Conservation (phyloP, 2,113 vertebrate species). For the Dolichotis patagonum region DNA sequence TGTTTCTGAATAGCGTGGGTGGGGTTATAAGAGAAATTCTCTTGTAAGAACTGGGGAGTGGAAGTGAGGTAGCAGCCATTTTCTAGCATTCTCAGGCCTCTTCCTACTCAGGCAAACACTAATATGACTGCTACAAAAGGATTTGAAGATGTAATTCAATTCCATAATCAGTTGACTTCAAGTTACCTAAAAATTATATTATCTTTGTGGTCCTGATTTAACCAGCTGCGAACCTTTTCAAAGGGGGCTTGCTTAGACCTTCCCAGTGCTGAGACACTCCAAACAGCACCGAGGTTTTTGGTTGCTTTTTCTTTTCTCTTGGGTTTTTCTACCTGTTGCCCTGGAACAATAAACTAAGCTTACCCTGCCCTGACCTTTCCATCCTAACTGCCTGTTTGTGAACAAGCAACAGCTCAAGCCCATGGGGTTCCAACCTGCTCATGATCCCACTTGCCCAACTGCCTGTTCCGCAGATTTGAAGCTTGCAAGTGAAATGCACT, state of each 20-base stretch:
- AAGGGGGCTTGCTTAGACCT: background rate
- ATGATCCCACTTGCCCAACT: background rate
- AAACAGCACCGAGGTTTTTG: background rate
- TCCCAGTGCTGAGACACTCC: background rate
- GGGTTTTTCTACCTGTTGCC: background rate
- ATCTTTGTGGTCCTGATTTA: background rate
- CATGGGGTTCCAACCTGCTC: background rate
- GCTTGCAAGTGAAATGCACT: background rate
- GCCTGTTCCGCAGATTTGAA: background rate
- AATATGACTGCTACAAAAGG: background rate
- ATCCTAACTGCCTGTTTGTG: background rate
- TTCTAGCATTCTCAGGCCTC: background rate
- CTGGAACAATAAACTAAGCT: background rate
- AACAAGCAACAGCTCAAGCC: background rate
- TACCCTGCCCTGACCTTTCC: background rate
- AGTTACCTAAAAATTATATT: slow-evolving; percentile 17
- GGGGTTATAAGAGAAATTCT: background rate
- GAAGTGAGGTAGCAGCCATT: background rate
- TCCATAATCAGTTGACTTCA: slow-evolving; percentile 7
- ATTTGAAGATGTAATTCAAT: background rate
- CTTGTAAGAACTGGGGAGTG: background rate
- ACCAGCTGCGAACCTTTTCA: background rate
- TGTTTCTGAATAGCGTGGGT: background rate
- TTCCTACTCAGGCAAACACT: background rate
- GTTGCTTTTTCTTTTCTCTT: background rate